Evolutionary conservation across 2,113 vertebrate species (phyloP).

Genomic region (Apaloderma vittatum): DNA sequence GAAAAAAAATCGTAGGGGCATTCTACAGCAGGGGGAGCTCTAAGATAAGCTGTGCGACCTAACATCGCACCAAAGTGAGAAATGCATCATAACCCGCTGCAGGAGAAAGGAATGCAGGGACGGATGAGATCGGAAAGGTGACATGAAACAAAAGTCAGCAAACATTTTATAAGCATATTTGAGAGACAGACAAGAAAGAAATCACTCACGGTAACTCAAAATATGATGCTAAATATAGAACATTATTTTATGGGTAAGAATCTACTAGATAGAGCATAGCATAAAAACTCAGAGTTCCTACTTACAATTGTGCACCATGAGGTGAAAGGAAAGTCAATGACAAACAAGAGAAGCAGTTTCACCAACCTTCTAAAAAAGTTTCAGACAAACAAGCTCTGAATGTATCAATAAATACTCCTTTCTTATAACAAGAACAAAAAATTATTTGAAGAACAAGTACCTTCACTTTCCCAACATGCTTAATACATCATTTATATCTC

Average conservation of each 20-base stretch:
- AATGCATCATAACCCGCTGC: fast-evolving
- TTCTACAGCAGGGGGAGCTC: slow-evolving; percentile 71
- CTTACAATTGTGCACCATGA: not conserved
- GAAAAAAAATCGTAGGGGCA: not conserved
- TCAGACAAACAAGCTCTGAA: not conserved
- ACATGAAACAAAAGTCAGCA: not conserved
- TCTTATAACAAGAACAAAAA: not conserved
- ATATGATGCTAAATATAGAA: not conserved
- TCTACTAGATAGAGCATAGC: not conserved
- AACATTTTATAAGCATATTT: not conserved
- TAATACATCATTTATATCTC: not conserved
- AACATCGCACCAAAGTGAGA: fast-evolving
- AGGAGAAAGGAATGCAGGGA: not conserved
- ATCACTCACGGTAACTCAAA: not conserved
- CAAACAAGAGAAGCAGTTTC: not conserved
- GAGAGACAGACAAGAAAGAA: not conserved
- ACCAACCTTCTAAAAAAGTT: not conserved
- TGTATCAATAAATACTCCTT: not conserved
- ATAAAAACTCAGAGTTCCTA: not conserved
- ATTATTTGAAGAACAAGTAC: not conserved
- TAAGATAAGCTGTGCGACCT: not conserved
- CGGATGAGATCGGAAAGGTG: not conserved
- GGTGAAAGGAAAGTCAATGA: not conserved
- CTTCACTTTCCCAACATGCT: not conserved
- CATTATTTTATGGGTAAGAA: not conserved